phyloP scores from a whole-genome alignment of 1,140 invertebrate species.

The Asobara japonica region DNA sequence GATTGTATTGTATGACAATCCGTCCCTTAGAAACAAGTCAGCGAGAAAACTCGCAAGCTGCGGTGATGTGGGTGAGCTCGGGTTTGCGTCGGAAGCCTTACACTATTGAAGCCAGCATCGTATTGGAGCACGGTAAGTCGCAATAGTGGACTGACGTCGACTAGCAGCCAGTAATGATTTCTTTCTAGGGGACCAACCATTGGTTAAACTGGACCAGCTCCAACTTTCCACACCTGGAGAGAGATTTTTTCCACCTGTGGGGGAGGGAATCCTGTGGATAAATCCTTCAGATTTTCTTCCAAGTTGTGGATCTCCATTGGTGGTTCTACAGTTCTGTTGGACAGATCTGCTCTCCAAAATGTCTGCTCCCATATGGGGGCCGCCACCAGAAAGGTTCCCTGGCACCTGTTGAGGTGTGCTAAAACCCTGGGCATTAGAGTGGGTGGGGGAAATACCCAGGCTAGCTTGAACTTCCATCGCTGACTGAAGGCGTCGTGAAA shows the following conservation, averaged over 20 bases:
- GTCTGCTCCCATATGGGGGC: slow-evolving; percentile 19
- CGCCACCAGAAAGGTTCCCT: slow-evolving; percentile 6
- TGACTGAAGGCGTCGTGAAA: slow-evolving; percentile 50
- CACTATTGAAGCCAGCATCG: slow-evolving; percentile 44
- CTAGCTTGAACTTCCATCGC: slow-evolving; percentile 48
- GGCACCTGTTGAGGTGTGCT: slow-evolving; percentile 47
- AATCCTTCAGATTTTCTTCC: background rate
- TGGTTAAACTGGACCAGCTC: slow-evolving; percentile 23
- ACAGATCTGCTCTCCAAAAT: slow-evolving; percentile 18
- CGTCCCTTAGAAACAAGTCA: slow-evolving; percentile 26
- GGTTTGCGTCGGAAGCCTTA: slow-evolving; percentile 29
- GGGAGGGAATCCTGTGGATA: background rate
- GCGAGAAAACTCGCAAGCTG: slow-evolving; percentile 27
- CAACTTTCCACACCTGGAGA: background rate
- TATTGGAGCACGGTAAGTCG: slow-evolving; percentile 32
- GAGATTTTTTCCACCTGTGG: background rate
- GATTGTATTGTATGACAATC: slow-evolving; percentile 44
- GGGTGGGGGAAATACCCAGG: slow-evolving; percentile 56
- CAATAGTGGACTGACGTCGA: background rate
- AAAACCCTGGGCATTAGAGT: slow-evolving; percentile 51
- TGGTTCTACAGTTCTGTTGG: background rate
- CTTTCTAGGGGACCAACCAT: slow-evolving; percentile 18
- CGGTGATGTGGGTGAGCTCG: slow-evolving; percentile 27
- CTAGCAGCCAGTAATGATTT: background rate
- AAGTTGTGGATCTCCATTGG: background rate